phyloP scores from a whole-genome alignment of 2,888 invertebrate genomes.

The Caenorhabditis imperialis region DNA sequence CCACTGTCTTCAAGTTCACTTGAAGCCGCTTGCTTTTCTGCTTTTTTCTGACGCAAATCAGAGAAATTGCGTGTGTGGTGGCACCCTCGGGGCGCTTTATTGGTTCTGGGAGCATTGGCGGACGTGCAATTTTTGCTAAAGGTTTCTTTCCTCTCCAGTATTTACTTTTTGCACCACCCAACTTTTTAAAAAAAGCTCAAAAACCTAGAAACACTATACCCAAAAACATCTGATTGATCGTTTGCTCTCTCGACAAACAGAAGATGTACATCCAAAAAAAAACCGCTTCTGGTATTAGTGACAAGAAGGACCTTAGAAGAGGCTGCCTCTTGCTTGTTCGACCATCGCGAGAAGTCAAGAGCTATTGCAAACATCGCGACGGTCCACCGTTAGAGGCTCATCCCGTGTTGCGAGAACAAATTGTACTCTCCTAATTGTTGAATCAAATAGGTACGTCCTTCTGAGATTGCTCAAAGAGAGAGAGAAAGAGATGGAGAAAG shows the following conservation, averaged over 20 bases:
- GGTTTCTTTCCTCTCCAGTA: conserved; percentile 18
- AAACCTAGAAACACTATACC: no score
- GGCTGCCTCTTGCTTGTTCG: conserved; percentile 41
- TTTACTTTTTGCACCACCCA: conserved; percentile 16
- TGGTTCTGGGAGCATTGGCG: conserved; percentile 15
- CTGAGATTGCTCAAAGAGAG: conserved; percentile 8
- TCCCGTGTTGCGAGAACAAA: conserved; percentile 51
- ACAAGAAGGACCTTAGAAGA: conserved; percentile 19
- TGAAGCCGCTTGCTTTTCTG: conserved; percentile 5
- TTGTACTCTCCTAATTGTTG: conserved; percentile 55
- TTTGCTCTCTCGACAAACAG: neutral
- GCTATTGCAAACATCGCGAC: conserved; percentile 51
- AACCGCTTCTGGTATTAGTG: conserved; percentile 46
- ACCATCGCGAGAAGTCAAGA: conserved; percentile 54
- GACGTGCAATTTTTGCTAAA: conserved; percentile 30
- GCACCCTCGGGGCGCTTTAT: conserved; percentile 25
- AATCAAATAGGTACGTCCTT: conserved; percentile 41
- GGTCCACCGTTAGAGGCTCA: conserved; percentile 21
- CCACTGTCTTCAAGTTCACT: conserved; percentile 34
- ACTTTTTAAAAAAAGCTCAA: no score
- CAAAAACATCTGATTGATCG: no score
- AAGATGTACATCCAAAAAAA: conserved; percentile 2
- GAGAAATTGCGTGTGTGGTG: conserved; percentile 37
- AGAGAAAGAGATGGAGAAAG: neutral
- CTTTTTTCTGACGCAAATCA: conserved; percentile 31